Conservation (phyloP, 2,113 vertebrate genomes). For the Engraulis encrasicolus region DNA sequence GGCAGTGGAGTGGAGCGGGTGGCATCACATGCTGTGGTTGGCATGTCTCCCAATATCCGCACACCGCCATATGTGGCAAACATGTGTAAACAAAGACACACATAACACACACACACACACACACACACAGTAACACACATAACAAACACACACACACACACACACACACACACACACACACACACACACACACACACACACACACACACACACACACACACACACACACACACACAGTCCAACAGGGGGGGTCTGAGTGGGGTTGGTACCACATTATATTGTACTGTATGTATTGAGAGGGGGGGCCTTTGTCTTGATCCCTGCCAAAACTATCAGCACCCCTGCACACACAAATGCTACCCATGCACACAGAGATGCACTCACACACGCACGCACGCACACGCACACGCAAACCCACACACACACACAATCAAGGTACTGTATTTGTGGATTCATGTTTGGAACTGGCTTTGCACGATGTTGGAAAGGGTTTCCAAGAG, state of each 20-base stretch:
- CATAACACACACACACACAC: not conserved
- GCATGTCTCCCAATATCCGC: constrained; percentile 27
- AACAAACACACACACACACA: not conserved
- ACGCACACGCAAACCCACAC: not conserved
- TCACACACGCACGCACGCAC: not conserved
- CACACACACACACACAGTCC: not conserved
- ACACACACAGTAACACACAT: not conserved
- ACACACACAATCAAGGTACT: not conserved
- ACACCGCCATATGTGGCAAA: not conserved
- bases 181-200: not conserved
- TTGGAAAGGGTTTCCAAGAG: constrained; percentile 55
- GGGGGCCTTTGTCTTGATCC: too few species aligned
- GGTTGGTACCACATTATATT: too few species aligned
- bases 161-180: not conserved
- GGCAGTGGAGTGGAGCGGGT: constrained; percentile 37
- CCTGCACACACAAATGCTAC: not conserved
- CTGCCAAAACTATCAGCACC: too few species aligned
- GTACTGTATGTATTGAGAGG: too few species aligned
- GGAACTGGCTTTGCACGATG: constrained; percentile 51
- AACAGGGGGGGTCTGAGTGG: too few species aligned
- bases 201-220: not conserved
- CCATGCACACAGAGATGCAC: not conserved
- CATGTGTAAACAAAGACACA: not conserved
- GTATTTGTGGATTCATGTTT: not conserved
- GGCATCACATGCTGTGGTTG: constrained; percentile 47